phyloP scores from a whole-genome alignment of 2,888 invertebrate species.

The Chrysolina oricalcia region DNA sequence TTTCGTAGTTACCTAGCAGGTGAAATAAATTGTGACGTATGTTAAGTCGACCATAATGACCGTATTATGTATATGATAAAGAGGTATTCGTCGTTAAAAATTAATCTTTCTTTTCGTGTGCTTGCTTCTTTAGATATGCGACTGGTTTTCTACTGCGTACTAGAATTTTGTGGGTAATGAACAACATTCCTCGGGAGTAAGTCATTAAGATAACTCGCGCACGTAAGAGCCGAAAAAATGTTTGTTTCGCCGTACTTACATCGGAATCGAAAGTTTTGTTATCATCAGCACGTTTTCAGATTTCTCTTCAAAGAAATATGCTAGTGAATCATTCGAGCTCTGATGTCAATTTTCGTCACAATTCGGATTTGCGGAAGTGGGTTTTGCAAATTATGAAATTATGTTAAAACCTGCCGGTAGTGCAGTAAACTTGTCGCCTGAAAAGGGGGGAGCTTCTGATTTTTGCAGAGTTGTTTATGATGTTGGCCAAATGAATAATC shows the following conservation, averaged over 20 bases:
- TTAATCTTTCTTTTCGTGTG: slow-evolving; percentile 3
- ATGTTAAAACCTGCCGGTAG: no score
- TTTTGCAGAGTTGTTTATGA: no score
- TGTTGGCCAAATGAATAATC: no score
- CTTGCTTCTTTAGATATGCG: not conserved
- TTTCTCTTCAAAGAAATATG: slow-evolving; percentile 2
- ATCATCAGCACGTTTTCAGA: slow-evolving; percentile 12
- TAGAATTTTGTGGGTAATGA: slow-evolving; percentile 3
- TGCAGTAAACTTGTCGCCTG: no score
- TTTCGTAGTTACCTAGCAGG: slow-evolving; percentile 83
- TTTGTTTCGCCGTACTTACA: slow-evolving; percentile 3
- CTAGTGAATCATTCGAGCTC: not conserved
- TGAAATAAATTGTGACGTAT: not conserved
- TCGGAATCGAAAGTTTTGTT: slow-evolving; percentile 5
- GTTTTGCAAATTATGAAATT: no score
- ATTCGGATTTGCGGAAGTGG: no score
- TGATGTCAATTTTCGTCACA: not conserved
- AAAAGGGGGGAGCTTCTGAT: no score
- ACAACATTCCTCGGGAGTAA: slow-evolving; percentile 19
- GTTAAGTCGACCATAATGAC: slow-evolving; percentile 7
- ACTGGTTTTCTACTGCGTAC: slow-evolving; percentile 11
- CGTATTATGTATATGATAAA: slow-evolving; percentile 5
- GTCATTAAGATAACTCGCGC: slow-evolving; percentile 3
- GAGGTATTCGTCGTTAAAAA: slow-evolving; percentile 3
- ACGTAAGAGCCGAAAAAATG: slow-evolving; percentile 13